A percentile compares a stretch with the other conserved stretches of the same genome.
Conservation (phyloP, 2,888 invertebrate genomes). For the Pomacea canaliculata region DNA sequence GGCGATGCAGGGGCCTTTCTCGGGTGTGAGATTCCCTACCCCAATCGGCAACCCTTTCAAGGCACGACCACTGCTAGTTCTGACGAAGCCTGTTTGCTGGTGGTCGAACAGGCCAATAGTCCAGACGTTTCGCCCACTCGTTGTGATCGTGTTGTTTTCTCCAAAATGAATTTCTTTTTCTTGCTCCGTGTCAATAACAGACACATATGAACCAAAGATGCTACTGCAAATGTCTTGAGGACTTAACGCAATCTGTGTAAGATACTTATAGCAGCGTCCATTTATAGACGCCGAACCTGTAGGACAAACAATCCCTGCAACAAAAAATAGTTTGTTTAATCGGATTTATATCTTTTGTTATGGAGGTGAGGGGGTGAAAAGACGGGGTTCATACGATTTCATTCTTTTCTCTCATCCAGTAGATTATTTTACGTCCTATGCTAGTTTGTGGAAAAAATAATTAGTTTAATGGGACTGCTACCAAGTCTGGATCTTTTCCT, state of each 20-base stretch:
- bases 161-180: not conserved
- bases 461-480: too few relatives aligned
- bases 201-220: not conserved
- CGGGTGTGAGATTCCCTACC: too few relatives aligned
- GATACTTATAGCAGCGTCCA: not conserved
- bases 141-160: not conserved
- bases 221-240: not conserved
- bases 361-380: too few relatives aligned
- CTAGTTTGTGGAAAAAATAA: too few relatives aligned
- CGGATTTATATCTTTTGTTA: too few relatives aligned
- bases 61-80: constrained; percentile 5
- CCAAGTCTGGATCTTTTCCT: too few relatives aligned
- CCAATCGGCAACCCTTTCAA: not conserved
- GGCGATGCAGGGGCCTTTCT: not conserved
- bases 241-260: not conserved
- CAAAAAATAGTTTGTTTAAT: not conserved
- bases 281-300: not conserved
- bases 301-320: not conserved
- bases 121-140: not conserved
- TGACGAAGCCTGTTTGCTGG: not conserved
- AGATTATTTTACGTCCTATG: too few relatives aligned
- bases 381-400: too few relatives aligned
- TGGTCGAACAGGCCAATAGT: constrained; percentile 4
- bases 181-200: not conserved
- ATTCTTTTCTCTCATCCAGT: too few relatives aligned